Percentiles rank a stretch among this genome's conserved stretches.
Evolutionary conservation across 2,113 vertebrate genomes (phyloP).

Genomic region (Uropsilus gracilis): DNA sequence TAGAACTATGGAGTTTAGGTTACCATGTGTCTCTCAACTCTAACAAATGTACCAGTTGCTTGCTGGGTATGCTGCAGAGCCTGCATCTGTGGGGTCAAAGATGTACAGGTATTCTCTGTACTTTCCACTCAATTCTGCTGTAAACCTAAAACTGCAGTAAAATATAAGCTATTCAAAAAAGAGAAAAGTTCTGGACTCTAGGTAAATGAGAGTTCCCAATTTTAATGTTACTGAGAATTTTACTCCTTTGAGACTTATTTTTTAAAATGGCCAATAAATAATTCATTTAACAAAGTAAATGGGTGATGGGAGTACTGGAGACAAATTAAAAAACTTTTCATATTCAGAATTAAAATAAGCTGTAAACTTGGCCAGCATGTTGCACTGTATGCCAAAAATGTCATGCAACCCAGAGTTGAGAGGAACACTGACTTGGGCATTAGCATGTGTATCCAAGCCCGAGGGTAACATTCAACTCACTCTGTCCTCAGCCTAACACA

Average conservation of each 20-base stretch:
- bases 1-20: background rate
- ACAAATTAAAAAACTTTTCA: background rate
- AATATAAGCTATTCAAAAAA: background rate
- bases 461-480: background rate
- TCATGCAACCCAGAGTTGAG: background rate
- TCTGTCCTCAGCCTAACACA: background rate
- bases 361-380: background rate
- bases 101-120: background rate
- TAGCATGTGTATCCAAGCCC: background rate
- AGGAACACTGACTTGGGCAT: background rate
- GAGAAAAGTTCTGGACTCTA: background rate
- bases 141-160: background rate
- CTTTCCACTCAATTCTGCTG: background rate
- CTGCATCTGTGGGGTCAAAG: background rate
- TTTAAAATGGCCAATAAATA: slow-evolving; percentile 25
- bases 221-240: too few relatives aligned
- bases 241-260: background rate
- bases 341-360: background rate
- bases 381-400: background rate
- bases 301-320: background rate
- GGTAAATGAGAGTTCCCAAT: background rate
- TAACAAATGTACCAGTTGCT: background rate
- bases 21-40: background rate
- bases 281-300: background rate
- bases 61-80: too few relatives aligned